Base-by-base conservation (phyloP, 2,888 invertebrate genomes). In the Zelleria hepariella region DNA sequence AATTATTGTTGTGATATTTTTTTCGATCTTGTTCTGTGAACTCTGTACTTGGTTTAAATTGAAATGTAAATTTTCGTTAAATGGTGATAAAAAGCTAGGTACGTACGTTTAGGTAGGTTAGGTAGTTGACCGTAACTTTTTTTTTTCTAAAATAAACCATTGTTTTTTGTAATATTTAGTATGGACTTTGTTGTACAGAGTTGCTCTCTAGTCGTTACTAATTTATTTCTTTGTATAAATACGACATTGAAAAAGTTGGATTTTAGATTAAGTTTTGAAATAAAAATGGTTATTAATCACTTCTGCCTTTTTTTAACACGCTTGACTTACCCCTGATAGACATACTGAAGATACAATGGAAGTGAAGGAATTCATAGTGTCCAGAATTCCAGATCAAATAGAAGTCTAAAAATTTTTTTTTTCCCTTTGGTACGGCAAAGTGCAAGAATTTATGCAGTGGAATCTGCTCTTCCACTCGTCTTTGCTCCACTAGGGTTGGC, bases 181-280 rank as follows among this genome's bases (percentile, higher is more conserved):
- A 27, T 57, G 26, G 3, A 27, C 24, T 51, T 75, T 72, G 63
- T 51, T 79, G 79, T 82, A 80, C 69, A 80, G 75, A 73, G 75
- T 81, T 77, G 72, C 73, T 85, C 86, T 86, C 86, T 86, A 86
- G 86, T 86, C 86, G 79, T 75, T 85, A 81, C 75, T 82, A 77
- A 84, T 78, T 85, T 83, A 82, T 83, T 42, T 42, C 6, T 42
- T 15, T 82, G 73, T 76, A 72, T 67, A 74, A 72, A 66, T 71
- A 67, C 66, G 67, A 69, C 71, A 74, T 75, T 75, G 68, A 78
- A 64, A 68, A 79, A 72, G 80, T 83, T 80, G 77, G 74, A 59
- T 70, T 77, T 78, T 82, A 80, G 72, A 51, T 82, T 85, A 85
- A 84, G 83, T 86, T 84, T 82, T 79, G 71, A 72, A 82, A 82